Conservation (phyloP, 2,888 invertebrate species). For the Danaus chrysippus region DNA sequence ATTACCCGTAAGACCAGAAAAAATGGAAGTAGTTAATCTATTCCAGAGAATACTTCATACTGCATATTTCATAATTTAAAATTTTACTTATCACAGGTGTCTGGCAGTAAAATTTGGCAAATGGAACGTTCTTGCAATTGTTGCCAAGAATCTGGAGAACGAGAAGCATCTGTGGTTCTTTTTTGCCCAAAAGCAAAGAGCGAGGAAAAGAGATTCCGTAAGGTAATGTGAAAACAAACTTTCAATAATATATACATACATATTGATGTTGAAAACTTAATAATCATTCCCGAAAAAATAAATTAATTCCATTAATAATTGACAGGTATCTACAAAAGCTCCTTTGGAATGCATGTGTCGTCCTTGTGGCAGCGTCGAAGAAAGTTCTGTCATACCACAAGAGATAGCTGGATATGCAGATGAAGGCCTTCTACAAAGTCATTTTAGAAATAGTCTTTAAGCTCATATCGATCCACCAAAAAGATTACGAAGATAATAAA, state of each 20-base stretch:
- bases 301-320: slow-evolving; percentile 19
- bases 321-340: slow-evolving; percentile 92
- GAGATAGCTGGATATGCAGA: slow-evolving; percentile 93
- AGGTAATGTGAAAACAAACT: slow-evolving; percentile 70
- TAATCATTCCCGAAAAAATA: neutral
- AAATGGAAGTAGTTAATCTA: no score
- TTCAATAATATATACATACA: no score
- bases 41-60: no score
- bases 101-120: slow-evolving; percentile 97
- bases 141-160: slow-evolving; percentile 95
- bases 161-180: slow-evolving; percentile 92
- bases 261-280: no score
- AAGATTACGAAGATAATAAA: slow-evolving; percentile 9
- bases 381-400: slow-evolving; percentile 92
- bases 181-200: slow-evolving; percentile 93
- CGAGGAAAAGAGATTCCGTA: slow-evolving; percentile 91
- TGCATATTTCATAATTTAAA: no score
- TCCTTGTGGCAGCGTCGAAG: slow-evolving; percentile 93
- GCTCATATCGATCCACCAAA: slow-evolving; percentile 3
- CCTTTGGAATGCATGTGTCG: slow-evolving; percentile 96
- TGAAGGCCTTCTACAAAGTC: slow-evolving; percentile 88
- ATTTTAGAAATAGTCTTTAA: slow-evolving; percentile 86
- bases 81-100: slow-evolving; percentile 81
- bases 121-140: slow-evolving; percentile 97
- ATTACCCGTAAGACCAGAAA: no score